Percentiles rank a stretch among this genome's conserved stretches.
Conservation (phyloP, 2,797 vertebrate genomes). For the Enteromius anoplus region DNA sequence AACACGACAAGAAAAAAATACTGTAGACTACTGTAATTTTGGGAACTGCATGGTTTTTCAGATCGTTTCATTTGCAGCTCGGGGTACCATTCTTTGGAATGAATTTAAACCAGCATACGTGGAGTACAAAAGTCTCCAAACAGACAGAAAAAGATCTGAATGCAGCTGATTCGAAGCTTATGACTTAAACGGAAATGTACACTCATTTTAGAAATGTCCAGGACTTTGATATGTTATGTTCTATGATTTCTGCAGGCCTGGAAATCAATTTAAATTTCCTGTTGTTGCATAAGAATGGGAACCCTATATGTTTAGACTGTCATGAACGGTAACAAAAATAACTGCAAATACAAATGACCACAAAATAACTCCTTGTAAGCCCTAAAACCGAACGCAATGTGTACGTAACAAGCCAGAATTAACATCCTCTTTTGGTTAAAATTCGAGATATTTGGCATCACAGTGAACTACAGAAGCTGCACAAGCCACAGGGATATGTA, state of each 20-base stretch:
- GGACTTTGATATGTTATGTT: neutral
- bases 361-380: neutral
- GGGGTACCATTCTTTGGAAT: neutral
- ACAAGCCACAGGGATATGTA: neutral
- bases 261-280: neutral
- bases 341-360: neutral
- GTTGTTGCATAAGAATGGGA: neutral
- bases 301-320: neutral
- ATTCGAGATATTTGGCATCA: slow-evolving; percentile 2
- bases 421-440: neutral
- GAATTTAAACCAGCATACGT: neutral
- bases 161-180: neutral
- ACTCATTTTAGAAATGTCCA: neutral
- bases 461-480: slow-evolving; percentile 1
- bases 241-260: no score
- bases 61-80: neutral
- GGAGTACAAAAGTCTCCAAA: neutral
- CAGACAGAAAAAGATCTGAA: neutral
- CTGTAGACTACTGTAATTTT: neutral
- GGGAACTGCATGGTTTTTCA: neutral
- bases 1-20: neutral
- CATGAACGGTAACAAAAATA: neutral
- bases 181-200: neutral
- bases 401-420: neutral
- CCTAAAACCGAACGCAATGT: neutral